Evolutionary conservation across 2,888 invertebrate genomes (phyloP), one percentile per base, ranked within the genome.

Genomic region (Drosophila ustulata): DNA sequence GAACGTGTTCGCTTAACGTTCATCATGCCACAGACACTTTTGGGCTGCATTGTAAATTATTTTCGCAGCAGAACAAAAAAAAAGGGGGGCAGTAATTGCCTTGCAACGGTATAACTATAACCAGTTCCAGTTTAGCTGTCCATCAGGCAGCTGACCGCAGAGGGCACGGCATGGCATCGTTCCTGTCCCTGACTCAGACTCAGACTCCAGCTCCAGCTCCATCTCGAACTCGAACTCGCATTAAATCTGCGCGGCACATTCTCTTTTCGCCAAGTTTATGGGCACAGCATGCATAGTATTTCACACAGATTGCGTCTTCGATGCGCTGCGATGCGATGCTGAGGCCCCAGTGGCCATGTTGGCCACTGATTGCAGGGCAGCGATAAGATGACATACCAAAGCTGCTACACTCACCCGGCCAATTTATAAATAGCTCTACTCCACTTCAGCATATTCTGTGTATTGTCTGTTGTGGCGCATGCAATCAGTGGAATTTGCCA

Each of bases 141-240:
- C 83, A 82, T 85, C 88, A 85, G 86, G 72, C 88, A 83, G 88
- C 83, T 86, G 82, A 84, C 84, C 89, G 80, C 83, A 85, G 83
- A 86, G 80, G 84, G 83, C 81, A 88, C 87, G 82, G 78, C 59
- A 61, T 25, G 49, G 68, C 66, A 39, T 51, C 66, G 67, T 58
- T 9, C n/a, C 46, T 13, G 23, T 26, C 47, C 26, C 25, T 26
- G 32, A 13, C 23, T 34, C 26, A 37, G 13, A 32, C 34, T 52
- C 18, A 4, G 46, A 0, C n/a, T 43, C 30, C 51, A 71, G 64
- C 63, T 63, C 69, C 66, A 70, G 47, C 79, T 11, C 1, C 28
- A 1, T 5, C 6, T 88, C 78, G 76, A 70, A 45, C 79, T n/a
- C 2, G 6, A 2, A 7, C 7, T 88, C 78, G 76, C 88, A 76